Base-by-base conservation (phyloP, 2,888 invertebrate genomes). In the Camponotus fellah region DNA sequence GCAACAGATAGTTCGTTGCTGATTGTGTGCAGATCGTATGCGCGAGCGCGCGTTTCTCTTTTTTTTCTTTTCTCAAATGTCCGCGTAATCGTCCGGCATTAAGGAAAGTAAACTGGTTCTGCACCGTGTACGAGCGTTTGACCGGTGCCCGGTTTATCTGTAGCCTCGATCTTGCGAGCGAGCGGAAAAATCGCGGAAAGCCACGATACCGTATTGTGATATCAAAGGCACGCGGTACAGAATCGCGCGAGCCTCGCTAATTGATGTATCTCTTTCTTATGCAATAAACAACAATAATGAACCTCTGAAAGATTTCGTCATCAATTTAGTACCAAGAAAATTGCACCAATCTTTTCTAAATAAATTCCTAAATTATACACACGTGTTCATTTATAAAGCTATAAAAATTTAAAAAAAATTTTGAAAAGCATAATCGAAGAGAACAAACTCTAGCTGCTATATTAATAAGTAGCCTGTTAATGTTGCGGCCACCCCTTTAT, bases 51-150 rank as follows among this genome's bases (percentile, higher is more conserved):
- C n/a, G n/a, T 53, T 53, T 53, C 0, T n/a, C 40, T 37, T 69
- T 79, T 79, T 34, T 69, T 69, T 62, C 71, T 80, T 40, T 71
- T 53, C 49, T 53, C 49, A 26, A 69, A 46, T 60, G 46, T 37
- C 60, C 60, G 60, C 71, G 79, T 79, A 79, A 79, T 79, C 79
- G 79, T 69, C 46, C 46, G 79, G 46, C 46, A 79, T 79, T 79
- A 71, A 79, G 46, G 69, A 79, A 79, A 79, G 79, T 69, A 79
- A 79, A 79, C 79, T 80, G 71, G 79, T 80, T 80, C 46, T 68
- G 58, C 69, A 53, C 49, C n/a, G 68, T 43, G 69, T 79, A 79
- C 77, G 58, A 60, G 69, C 79, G 79, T 79, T 69, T 79, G 79
- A 79, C 69, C 79, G 79, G 79, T 43, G 71, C 60, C 21, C 71